Conservation (phyloP, 2,113 vertebrate species). For the Petroica traversi region DNA sequence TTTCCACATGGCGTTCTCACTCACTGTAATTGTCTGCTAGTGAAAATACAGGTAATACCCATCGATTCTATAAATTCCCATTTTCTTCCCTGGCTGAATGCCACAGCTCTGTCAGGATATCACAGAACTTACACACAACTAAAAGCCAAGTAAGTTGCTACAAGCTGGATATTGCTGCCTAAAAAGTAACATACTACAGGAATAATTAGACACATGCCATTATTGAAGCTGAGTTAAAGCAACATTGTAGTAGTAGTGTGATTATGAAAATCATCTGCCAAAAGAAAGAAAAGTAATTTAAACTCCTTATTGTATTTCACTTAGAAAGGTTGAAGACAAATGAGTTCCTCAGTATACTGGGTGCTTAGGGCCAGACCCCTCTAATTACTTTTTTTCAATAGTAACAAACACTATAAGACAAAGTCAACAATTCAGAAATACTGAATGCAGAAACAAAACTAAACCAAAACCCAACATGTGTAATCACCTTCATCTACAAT, state of each 20-base stretch:
- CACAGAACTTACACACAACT: neutral
- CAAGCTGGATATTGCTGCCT: neutral
- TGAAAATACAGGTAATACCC: constrained; percentile 34
- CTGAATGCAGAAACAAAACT: neutral
- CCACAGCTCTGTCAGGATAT: neutral
- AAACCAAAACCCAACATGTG: neutral
- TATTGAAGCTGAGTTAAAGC: neutral
- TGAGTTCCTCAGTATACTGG: neutral
- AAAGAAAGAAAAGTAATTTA: neutral
- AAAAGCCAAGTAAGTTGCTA: neutral
- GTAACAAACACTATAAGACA: neutral
- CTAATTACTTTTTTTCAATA: neutral
- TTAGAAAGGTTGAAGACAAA: neutral
- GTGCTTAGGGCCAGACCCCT: neutral
- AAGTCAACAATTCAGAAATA: neutral
- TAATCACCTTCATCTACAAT: neutral
- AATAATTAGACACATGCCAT: neutral
- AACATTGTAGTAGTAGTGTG: neutral
- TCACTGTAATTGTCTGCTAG: constrained; percentile 25
- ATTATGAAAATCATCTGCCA: neutral
- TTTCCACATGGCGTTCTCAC: neutral
- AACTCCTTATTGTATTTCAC: neutral
- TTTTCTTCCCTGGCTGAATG: neutral
- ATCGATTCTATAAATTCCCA: constrained; percentile 7
- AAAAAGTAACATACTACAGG: neutral